Conservation (phyloP, 2,113 vertebrate species). For the Lonchura striata region DNA sequence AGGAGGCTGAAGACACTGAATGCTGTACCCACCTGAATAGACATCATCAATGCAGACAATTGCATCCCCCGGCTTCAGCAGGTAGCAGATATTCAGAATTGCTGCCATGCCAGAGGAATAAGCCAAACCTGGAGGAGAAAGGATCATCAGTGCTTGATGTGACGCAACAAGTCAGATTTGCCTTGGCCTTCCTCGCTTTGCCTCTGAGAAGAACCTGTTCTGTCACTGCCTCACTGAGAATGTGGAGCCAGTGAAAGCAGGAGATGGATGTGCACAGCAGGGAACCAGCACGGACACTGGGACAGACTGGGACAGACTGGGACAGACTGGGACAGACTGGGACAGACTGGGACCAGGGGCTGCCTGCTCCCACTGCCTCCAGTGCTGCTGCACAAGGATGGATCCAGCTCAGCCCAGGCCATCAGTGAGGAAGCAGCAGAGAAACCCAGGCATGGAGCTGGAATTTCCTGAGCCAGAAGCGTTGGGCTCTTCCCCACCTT, state of each 20-base stretch:
- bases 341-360: not conserved
- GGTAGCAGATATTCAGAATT: constrained; percentile 83
- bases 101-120: constrained; percentile 89
- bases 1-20: not conserved
- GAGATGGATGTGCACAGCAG: not conserved
- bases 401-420: not conserved
- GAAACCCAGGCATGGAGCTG: not conserved
- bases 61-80: constrained; percentile 85
- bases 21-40: constrained; percentile 83
- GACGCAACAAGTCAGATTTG: not conserved
- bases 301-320: not conserved
- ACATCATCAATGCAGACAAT: constrained; percentile 91
- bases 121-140: constrained; percentile 78
- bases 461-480: accelerated
- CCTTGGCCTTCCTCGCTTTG: not conserved
- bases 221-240: not conserved
- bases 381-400: not conserved
- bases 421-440: accelerated
- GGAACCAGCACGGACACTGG: not conserved
- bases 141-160: not conserved
- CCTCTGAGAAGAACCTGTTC: not conserved
- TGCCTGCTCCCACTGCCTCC: not conserved
- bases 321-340: not conserved
- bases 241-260: not conserved
- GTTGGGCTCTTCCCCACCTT: not conserved